phyloP scores from a whole-genome alignment of 2,888 invertebrate genomes.

The Drosophila barbarae region DNA sequence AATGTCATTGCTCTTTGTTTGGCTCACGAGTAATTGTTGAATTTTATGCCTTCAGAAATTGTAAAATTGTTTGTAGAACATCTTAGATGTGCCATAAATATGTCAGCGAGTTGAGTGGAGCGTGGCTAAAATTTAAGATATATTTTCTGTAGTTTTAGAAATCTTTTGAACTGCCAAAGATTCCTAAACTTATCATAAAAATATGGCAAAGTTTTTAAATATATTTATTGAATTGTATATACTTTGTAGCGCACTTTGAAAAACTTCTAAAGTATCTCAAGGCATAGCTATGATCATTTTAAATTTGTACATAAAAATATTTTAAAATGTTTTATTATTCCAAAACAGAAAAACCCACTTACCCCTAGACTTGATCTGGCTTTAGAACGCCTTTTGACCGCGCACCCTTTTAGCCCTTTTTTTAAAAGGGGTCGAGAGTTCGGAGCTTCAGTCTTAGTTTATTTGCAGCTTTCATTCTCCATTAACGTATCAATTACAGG shows the following conservation, averaged over 20 bases:
- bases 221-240: background rate
- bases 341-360: slow-evolving; percentile 3
- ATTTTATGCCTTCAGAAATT: slow-evolving; percentile 21
- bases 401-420: slow-evolving; percentile 12
- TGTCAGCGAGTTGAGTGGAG: slow-evolving; percentile 14
- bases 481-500: slow-evolving; percentile 22
- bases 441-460: background rate
- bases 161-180: background rate
- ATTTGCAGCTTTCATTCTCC: background rate
- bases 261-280: background rate
- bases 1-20: slow-evolving; percentile 35
- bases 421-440: slow-evolving; percentile 13
- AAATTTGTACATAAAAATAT: background rate
- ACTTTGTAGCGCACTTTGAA: background rate
- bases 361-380: slow-evolving; percentile 1
- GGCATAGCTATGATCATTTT: no score
- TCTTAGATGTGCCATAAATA: slow-evolving; percentile 27
- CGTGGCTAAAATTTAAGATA: background rate
- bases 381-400: slow-evolving; percentile 15
- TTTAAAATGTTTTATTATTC: background rate
- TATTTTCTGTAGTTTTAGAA: background rate
- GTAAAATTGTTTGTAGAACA: slow-evolving; percentile 28
- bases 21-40: slow-evolving; percentile 14
- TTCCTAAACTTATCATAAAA: no score
- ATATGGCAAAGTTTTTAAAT: background rate